These are phyloP conservation scores for Panulirus ornatus DNA, from an alignment of 1,140 invertebrate genomes.

Conservation along the genomic window DNA sequence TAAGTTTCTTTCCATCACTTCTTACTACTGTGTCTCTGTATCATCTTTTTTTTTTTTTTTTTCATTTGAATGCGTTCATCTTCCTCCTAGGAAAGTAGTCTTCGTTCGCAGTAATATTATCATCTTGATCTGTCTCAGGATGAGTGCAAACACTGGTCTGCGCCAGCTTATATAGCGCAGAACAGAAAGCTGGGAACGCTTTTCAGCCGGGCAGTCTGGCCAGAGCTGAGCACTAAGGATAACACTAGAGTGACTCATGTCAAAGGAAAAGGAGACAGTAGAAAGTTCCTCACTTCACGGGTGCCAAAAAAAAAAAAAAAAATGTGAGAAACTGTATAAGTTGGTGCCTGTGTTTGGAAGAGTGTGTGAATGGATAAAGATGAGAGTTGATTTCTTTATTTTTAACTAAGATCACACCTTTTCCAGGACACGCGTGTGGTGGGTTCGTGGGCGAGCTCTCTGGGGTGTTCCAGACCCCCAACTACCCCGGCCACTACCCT, in stretches of 20 bases:
- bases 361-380: too few relatives aligned
- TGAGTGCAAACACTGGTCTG: neutral
- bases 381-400: neutral
- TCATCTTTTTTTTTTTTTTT: neutral
- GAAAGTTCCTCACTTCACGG: too few relatives aligned
- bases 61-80: neutral
- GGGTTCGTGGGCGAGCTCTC: constrained; percentile 35
- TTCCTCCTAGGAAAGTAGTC: neutral
- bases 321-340: too few relatives aligned
- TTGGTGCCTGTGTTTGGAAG: too few relatives aligned
- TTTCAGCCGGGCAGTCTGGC: too few relatives aligned
- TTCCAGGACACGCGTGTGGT: constrained; percentile 48
- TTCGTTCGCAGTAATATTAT: neutral
- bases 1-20: neutral
- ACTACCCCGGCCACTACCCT: constrained; percentile 60
- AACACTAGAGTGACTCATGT: too few relatives aligned
- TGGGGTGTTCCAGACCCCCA: constrained; percentile 58
- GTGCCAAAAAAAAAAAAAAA: too few relatives aligned
- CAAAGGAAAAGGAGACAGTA: too few relatives aligned
- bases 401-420: too few relatives aligned
- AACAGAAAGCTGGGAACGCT: too few relatives aligned
- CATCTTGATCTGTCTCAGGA: neutral
- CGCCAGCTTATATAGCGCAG: neutral
- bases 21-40: constrained; percentile 8
- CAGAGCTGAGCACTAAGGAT: too few relatives aligned